Evolutionary conservation across 1,140 invertebrate species (phyloP).

Genomic region (Pararge aegeria): DNA sequence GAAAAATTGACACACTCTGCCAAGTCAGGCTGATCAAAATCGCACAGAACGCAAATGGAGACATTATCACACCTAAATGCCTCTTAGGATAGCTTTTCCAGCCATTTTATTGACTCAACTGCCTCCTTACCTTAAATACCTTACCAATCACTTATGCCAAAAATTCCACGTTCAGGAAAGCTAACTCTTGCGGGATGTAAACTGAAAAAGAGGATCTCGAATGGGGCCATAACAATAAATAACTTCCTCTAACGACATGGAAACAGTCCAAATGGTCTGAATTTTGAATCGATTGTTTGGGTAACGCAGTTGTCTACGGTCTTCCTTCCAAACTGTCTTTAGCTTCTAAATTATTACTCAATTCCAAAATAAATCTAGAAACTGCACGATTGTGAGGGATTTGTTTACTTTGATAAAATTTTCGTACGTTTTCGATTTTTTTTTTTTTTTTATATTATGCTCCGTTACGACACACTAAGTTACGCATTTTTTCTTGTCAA

Average conservation of each 20-base stretch:
- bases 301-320: constrained; percentile 29
- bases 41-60: no score
- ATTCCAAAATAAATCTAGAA: constrained; percentile 9
- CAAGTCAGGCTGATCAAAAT: no score
- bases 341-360: constrained; percentile 14
- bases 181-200: constrained; percentile 22
- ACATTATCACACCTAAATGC: no score
- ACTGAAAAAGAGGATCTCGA: constrained; percentile 36
- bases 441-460: no score
- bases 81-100: no score
- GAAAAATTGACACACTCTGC: no score
- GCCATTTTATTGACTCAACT: background rate
- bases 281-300: constrained; percentile 42
- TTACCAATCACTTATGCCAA: constrained; percentile 22
- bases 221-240: constrained; percentile 43
- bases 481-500: no score
- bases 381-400: background rate
- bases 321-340: constrained; percentile 15
- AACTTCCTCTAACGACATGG: constrained; percentile 40
- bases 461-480: no score
- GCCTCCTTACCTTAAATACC: constrained; percentile 2
- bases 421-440: no score
- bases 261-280: constrained; percentile 37
- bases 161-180: constrained; percentile 26
- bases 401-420: background rate